phyloP scores from a whole-genome alignment of 2,797 vertebrate genomes.

The Percopsis omiscomaycus region DNA sequence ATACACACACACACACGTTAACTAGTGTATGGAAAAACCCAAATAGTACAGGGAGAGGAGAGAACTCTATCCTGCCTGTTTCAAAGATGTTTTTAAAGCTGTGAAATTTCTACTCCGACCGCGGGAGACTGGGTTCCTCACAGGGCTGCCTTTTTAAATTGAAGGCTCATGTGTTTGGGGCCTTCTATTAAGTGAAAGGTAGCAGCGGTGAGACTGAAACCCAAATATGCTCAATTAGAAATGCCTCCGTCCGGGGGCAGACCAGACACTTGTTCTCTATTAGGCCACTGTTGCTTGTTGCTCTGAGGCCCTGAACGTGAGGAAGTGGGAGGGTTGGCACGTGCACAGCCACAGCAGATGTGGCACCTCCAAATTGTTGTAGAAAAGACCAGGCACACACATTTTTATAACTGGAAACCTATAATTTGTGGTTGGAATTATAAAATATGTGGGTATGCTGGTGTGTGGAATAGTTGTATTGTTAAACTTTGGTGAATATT shows the following conservation, averaged over 20 bases:
- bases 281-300: constrained; percentile 36
- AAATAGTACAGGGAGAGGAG: constrained; percentile 57
- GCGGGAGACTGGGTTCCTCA: constrained; percentile 62
- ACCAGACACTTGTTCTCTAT: constrained; percentile 56
- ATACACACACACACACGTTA: constrained; percentile 13
- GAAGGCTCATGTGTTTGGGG: constrained; percentile 58
- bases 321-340: constrained; percentile 3
- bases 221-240: constrained; percentile 66
- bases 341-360: background rate
- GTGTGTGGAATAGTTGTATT: too few relatives aligned
- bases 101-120: constrained; percentile 70
- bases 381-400: background rate
- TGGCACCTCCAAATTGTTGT: background rate
- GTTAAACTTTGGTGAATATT: too few relatives aligned
- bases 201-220: constrained; percentile 58
- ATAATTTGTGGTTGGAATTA: too few relatives aligned
- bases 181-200: constrained; percentile 67
- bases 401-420: too few relatives aligned
- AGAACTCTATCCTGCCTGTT: constrained; percentile 75
- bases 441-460: too few relatives aligned
- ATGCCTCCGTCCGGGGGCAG: constrained; percentile 62
- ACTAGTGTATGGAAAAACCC: constrained; percentile 62
- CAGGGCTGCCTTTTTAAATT: constrained; percentile 57
- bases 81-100: constrained; percentile 80
- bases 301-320: constrained; percentile 12